Base-by-base conservation (phyloP, 2,888 invertebrate species). In the Agyllia agylla region DNA sequence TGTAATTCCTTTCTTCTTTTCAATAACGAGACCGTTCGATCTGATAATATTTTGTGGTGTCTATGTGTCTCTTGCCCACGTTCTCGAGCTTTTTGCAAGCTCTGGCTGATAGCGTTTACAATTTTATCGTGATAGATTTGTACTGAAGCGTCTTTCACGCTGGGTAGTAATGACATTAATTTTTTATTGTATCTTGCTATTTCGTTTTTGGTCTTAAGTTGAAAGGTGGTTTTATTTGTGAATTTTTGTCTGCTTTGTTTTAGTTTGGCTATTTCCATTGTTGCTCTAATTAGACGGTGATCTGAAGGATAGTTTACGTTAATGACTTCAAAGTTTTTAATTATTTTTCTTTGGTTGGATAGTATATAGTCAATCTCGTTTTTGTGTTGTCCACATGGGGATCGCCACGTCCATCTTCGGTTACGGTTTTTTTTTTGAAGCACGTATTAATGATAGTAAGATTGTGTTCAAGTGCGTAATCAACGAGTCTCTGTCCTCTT, bases 361-460 rank as follows among this genome's bases (percentile, higher is more conserved):
- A 77, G 33, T 38, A 88, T 57, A 64, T 85, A 38, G 30, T 78
- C 24, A 17, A 82, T 82, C 27, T 87, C 88, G 9, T 88, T 82
- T 82, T 83, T 78, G 20, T 20, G 27, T 1, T 38, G 15, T 3
- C 38, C 78, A 24, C 38, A 38, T 6, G 78, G 78, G 9, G 78
- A 78, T 13, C 3, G 20, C 78, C 78, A 78, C 0, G 80, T 86
- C 86, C 86, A 86, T 80, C 42, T 35, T 8, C 20, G 30, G 42
- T 73, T 86, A 8, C 3, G 13, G 15, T 80, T 73, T 38, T 80
- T 85, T 27, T 27, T 70, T 85, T 85, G 24, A 78, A 85, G 27
- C 75, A 85, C 77, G 92, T 92, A 85, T 94, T 93, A 49, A 93
- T 73, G 6, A 93, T 92, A 13, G 90, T 80, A n/a, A 92, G 31